Evolutionary conservation across 2,888 invertebrate species (phyloP), one percentile per base, ranked within the genome.

Genomic region (Eilema depressum): DNA sequence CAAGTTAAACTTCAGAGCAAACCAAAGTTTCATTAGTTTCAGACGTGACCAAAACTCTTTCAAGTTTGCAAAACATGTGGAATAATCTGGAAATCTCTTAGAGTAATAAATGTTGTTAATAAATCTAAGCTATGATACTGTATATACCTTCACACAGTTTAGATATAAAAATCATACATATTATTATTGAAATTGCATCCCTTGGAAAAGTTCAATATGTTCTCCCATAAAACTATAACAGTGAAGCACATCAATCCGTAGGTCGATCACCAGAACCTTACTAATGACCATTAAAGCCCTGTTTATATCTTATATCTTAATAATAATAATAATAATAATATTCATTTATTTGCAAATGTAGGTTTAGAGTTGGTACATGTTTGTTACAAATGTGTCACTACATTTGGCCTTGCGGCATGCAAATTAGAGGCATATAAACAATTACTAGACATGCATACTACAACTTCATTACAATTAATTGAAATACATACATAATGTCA

Each of bases 1-100:
- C 75, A 75, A 78, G 73, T 80, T 70, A 57, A 78, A 78, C 73
- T 73, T 56, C 63, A 75, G 69, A 80, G 68, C 69, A 75, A 80
- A 61, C 77, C 68, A 47, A 70, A 79, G 73, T 79, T 80, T 71
- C 80, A 75, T 78, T 75, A 66, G 69, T 62, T 67, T 66, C 63
- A 63, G 57, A 70, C 70, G 66, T 70, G 66, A 67, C 66, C 57
- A 70, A 70, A 59, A 53, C 53, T 53, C 53, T n/a, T 53, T n/a
- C n/a, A 10, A 53, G 53, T 53, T 53, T 53, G 53, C 20, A 47
- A 53, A 47, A 47, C 47, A 53, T 59, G 30, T 47, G n/a, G 41
- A 64, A 64, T 28, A 28, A 28, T 28, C 28, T 53, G 53, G 53
- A 28, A 53, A 53, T 26, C 14, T 64, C 14, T 64, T 28, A 53